Evolutionary conservation across 2,888 invertebrate genomes (phyloP).

Genomic region (Calliphora vomitoria): DNA sequence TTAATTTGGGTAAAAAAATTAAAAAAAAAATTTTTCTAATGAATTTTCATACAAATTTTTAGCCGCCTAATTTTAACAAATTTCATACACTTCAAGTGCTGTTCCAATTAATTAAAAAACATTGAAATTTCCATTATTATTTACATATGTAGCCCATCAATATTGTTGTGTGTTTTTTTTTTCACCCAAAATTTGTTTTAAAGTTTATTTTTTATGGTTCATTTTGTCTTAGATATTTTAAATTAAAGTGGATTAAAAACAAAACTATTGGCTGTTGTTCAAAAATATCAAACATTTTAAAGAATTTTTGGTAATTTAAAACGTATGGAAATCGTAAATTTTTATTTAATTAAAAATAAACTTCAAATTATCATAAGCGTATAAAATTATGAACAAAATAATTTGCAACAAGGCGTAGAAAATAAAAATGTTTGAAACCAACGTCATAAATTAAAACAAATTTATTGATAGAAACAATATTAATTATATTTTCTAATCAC

Average conservation of each 20-base stretch:
- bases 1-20: not conserved
- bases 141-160: constrained; percentile 21
- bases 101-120: constrained; percentile 18
- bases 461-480: too few relatives aligned
- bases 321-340: constrained; percentile 40
- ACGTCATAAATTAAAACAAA: too few relatives aligned
- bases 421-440: not conserved
- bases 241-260: constrained; percentile 19
- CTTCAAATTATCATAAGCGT: constrained; percentile 44
- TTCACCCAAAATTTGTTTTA: not conserved
- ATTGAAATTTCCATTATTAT: constrained; percentile 16
- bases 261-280: constrained; percentile 46
- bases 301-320: constrained; percentile 33
- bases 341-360: constrained; percentile 41
- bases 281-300: constrained; percentile 25
- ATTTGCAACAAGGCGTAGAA: not conserved
- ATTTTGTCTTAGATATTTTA: constrained; percentile 19
- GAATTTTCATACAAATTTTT: too few relatives aligned
- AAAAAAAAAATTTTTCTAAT: too few relatives aligned
- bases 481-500: too few relatives aligned
- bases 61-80: not conserved
- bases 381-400: not conserved
- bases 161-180: not conserved
- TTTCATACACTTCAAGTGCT: not conserved
- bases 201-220: constrained; percentile 36